phyloP scores from a whole-genome alignment of 1,140 invertebrate species.

The Bombus waltoni region DNA sequence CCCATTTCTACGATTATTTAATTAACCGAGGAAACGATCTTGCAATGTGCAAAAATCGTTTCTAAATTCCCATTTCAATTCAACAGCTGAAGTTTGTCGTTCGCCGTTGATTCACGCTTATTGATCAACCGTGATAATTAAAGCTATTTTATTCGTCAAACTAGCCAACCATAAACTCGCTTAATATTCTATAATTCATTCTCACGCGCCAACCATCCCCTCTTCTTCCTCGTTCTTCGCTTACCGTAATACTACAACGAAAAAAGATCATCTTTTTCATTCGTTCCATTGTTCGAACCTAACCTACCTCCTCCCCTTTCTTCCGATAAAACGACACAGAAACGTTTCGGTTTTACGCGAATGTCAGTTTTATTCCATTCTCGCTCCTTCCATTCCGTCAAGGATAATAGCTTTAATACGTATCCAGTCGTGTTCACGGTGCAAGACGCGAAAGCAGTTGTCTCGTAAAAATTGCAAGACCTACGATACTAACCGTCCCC shows the following conservation, averaged over 20 bases:
- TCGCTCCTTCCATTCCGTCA: neutral
- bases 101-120: too few relatives aligned
- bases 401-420: constrained; percentile 67
- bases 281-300: neutral
- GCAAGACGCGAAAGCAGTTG: constrained; percentile 58
- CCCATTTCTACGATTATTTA: too few relatives aligned
- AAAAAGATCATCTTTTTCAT: neutral
- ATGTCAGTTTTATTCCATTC: constrained; percentile 26
- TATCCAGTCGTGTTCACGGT: constrained; percentile 52
- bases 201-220: too few relatives aligned
- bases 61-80: too few relatives aligned
- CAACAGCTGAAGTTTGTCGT: too few relatives aligned
- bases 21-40: too few relatives aligned
- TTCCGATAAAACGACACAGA: constrained; percentile 13
- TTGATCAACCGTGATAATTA: too few relatives aligned
- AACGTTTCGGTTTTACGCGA: constrained; percentile 30
- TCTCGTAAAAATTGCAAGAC: constrained; percentile 61
- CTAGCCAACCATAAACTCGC: too few relatives aligned
- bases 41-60: too few relatives aligned
- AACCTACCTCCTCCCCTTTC: neutral
- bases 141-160: too few relatives aligned
- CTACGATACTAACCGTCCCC: constrained; percentile 20
- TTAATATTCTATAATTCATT: too few relatives aligned
- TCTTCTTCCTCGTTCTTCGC: neutral
- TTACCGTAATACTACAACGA: neutral